Evolutionary conservation across 1,140 invertebrate genomes (phyloP), one percentile per base, ranked within the genome.

Genomic region (Pseudomyrmex flavicornis): DNA sequence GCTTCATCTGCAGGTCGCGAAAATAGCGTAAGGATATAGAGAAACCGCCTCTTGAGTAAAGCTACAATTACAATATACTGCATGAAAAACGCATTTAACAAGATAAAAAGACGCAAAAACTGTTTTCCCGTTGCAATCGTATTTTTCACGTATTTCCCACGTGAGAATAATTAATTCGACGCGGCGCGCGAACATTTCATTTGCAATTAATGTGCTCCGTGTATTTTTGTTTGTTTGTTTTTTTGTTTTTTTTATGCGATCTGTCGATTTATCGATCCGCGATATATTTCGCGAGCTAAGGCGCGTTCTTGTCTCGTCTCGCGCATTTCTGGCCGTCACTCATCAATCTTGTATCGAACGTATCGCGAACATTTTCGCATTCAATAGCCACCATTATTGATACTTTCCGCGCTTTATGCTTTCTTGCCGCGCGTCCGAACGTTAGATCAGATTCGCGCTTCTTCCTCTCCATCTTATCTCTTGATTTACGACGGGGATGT

Each of bases 1-100:
- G 54, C 44, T 15, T 0, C 76, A 83, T 91, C 80, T 68, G 74
- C 76, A 79, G 76, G 65, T 69, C 70, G 44, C 65, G 65, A 79
- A 59, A 79, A 85, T 86, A 85, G 46, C 46, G n/a, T 66, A 79
- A 69, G 52, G 44, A 48, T 70, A 5, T 35, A 35, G 35, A 58
- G 65, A 26, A 44, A 70, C 44, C 65, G 17, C 22, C 22, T 10
- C 44, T 2, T 26, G 20, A 26, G 48, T 15, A 46, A 68, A 58
- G 17, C 17, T 2, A 44, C 54, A 22, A 69, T 79, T 35, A 35
- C 66, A 48, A 79, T 46, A 13, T 59, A 48, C 10, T 13, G 20
- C 46, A 48, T 12, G n/a, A 13, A 17, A 17, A 69, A 68, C 35
- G 35, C 35, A 35, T 35, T 35, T 35, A 35, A 5, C 35, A 7